These are phyloP conservation scores for Triops longicaudatus DNA, from an alignment of 1,140 invertebrate genomes.

Conservation along the genomic window DNA sequence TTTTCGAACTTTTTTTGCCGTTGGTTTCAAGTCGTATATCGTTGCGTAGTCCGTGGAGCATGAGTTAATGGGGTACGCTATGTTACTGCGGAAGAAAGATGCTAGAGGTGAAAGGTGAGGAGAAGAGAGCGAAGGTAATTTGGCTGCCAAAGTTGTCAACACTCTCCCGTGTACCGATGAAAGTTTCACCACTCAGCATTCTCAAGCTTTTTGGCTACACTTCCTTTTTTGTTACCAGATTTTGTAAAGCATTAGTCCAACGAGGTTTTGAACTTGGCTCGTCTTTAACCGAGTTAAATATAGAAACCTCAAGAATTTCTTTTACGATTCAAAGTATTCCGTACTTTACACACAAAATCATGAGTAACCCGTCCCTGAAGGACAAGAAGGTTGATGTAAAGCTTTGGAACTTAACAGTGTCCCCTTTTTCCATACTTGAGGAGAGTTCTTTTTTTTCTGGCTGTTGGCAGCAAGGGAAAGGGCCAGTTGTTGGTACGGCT, in stretches of 20 bases:
- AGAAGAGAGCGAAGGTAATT: background rate
- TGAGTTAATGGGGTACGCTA: constrained; percentile 10
- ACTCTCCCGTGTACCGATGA: background rate
- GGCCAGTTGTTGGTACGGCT: background rate
- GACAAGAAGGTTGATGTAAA: too few relatives aligned
- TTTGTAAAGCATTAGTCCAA: background rate
- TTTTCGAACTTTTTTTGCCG: background rate
- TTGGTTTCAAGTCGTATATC: background rate
- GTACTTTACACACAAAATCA: too few relatives aligned
- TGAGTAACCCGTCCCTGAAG: too few relatives aligned
- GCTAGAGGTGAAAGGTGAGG: constrained; percentile 3
- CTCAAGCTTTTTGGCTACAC: background rate
- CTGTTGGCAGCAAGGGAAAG: background rate
- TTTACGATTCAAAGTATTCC: too few relatives aligned
- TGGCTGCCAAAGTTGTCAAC: constrained; percentile 9
- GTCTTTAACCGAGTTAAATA: background rate
- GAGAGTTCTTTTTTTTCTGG: background rate
- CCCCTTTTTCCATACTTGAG: too few relatives aligned
- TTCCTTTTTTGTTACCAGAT: background rate
- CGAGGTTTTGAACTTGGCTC: background rate
- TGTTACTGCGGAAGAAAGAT: background rate
- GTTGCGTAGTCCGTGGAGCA: background rate
- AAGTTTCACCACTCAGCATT: background rate
- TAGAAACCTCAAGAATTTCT: background rate
- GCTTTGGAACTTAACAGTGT: too few relatives aligned